Evolutionary conservation across 2,797 vertebrate species (phyloP), one percentile per base, ranked within the genome.

Genomic region (Dryobates pubescens): DNA sequence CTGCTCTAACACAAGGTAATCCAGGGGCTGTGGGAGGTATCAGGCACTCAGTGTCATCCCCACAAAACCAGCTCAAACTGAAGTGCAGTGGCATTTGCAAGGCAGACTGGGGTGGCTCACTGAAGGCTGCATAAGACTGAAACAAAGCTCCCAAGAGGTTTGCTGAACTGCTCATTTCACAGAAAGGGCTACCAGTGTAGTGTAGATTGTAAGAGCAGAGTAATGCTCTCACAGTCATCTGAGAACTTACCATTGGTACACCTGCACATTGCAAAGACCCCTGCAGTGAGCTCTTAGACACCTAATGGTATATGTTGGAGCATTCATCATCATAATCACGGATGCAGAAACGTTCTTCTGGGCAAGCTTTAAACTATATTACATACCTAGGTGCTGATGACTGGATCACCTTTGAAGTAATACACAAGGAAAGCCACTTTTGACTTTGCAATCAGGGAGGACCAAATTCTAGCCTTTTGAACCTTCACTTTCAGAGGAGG

Each of bases 41-140:
- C 26, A 27, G 20, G 24, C 16, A 38, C 23, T 10, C 0, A 0
- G 24, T 5, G 4, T 41, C 32, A 59, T 12, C 13, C 27, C 47
- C 36, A 47, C 18, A 76, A 69, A 78, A 64, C 11, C 36, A 62
- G 24, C 17, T 64, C 63, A 86, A 54, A 75, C 24, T 32, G 65
- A 41, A 17, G 10, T 4, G 5, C 36, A 29, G 27, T 18, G 29
- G 13, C 29, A 72, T 53, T 68, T 63, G 20, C 45, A 75, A 72
- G 51, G 45, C n/a, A 82, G 59, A 47, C 4, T 14, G 15, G 13
- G 6, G 6, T 27, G 12, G 56, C 20, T 68, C 56, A n/a, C 0
- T 22, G 26, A 17, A 57, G 45, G 38, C 53, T 70, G 15, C 0
- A 0, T 47, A 56, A 90, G 58, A 67, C 7, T 49, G 41, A 43